These are phyloP conservation scores for Nineta flava DNA, from an alignment of 2,888 invertebrate genomes.

Conservation along the genomic window DNA sequence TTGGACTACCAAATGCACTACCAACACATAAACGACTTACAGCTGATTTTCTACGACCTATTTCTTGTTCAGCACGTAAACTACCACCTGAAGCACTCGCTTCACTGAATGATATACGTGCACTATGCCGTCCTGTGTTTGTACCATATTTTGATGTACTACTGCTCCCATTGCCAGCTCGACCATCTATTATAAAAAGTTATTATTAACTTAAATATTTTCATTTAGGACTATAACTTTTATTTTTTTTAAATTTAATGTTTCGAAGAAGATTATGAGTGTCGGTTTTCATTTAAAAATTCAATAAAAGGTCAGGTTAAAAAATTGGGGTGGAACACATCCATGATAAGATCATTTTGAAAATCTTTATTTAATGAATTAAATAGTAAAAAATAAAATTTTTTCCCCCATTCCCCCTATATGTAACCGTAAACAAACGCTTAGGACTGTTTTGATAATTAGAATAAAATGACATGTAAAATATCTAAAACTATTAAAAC, in stretches of 20 bases:
- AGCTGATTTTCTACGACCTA: slow-evolving; percentile 24
- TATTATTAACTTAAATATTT: not conserved
- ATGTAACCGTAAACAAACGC: too few species aligned
- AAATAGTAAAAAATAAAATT: too few species aligned
- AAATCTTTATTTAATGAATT: too few species aligned
- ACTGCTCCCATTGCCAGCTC: slow-evolving; percentile 3
- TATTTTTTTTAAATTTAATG: not conserved
- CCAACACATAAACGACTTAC: slow-evolving; percentile 23
- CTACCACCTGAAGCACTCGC: slow-evolving; percentile 19
- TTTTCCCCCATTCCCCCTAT: too few species aligned
- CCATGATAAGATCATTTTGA: too few species aligned
- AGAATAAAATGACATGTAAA: too few species aligned
- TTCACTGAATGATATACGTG: slow-evolving; percentile 22
- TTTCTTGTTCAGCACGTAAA: slow-evolving; percentile 16
- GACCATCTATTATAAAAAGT: too few species aligned
- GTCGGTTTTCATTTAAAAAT: too few species aligned
- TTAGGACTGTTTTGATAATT: too few species aligned
- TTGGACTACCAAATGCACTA: slow-evolving; percentile 21
- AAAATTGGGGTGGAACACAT: too few species aligned
- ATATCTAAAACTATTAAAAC: too few species aligned
- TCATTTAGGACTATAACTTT: not conserved
- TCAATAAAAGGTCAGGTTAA: too few species aligned
- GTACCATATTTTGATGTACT: slow-evolving; percentile 12
- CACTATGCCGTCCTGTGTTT: slow-evolving; percentile 20
- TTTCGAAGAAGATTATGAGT: not conserved